Conservation (phyloP, 2,113 vertebrate genomes). For the Copsychus sechellarum region DNA sequence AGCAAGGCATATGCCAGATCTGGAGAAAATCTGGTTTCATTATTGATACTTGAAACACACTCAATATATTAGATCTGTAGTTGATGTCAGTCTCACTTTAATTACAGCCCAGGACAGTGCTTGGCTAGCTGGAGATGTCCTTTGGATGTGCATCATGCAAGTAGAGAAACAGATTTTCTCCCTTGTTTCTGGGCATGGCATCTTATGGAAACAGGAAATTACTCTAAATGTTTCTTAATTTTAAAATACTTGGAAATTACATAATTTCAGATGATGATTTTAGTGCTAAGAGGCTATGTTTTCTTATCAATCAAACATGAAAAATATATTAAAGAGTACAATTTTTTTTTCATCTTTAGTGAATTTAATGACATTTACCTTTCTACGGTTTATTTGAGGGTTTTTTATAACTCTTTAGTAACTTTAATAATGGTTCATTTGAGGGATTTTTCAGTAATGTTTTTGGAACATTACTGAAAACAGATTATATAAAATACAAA, state of each 20-base stretch:
- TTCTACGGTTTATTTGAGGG: not conserved
- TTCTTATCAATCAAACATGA: not conserved
- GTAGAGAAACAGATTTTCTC: not conserved
- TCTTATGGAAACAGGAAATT: not conserved
- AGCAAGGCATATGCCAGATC: not conserved
- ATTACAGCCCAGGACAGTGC: not conserved
- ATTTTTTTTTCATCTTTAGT: not conserved
- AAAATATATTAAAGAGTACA: not conserved
- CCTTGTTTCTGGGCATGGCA: not conserved
- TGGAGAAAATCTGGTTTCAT: not conserved
- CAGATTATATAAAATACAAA: not conserved
- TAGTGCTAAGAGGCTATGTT: not conserved
- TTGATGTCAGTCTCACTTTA: not conserved
- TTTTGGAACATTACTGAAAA: not conserved
- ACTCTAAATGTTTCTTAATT: not conserved
- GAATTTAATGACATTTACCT: not conserved
- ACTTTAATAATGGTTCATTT: not conserved
- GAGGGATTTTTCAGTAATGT: not conserved
- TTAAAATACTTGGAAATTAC: not conserved
- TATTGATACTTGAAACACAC: not conserved
- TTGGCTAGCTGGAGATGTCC: not conserved
- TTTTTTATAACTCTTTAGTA: not conserved
- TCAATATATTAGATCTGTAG: not conserved
- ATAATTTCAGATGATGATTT: not conserved
- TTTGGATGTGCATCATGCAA: accelerated